phyloP scores from a whole-genome alignment of 2,113 vertebrate genomes.

The Synodontis membranacea region DNA sequence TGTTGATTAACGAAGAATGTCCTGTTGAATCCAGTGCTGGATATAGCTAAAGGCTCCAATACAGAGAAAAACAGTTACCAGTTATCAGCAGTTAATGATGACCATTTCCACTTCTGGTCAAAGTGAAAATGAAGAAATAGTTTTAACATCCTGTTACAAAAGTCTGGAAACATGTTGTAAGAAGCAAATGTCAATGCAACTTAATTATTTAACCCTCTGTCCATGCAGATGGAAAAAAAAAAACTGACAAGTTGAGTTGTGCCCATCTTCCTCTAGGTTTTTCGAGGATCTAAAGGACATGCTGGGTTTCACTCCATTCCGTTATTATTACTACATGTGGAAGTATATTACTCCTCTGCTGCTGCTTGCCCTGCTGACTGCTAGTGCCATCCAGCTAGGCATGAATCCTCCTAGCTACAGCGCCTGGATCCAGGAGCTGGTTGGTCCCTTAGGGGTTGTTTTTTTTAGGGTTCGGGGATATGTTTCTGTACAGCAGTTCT shows the following conservation, averaged over 20 bases:
- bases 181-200: neutral
- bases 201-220: neutral
- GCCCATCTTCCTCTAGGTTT: conserved; percentile 76
- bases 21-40: neutral
- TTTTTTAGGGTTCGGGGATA: neutral
- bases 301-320: conserved; percentile 90
- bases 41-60: neutral
- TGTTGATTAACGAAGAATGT: neutral
- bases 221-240: no score
- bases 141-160: conserved; percentile 1
- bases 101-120: neutral
- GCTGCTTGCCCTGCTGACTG: conserved; percentile 78
- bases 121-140: neutral
- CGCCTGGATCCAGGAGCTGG: conserved; percentile 91
- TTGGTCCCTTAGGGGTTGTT: conserved; percentile 60
- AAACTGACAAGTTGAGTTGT: neutral
- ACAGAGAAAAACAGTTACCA: neutral
- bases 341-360: conserved; percentile 91
- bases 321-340: conserved; percentile 97
- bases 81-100: neutral
- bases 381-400: conserved; percentile 86
- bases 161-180: neutral
- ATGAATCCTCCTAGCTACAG: conserved; percentile 89
- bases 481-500: neutral
- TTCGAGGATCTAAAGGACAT: conserved; percentile 96